Evolutionary conservation across 2,113 vertebrate species (phyloP).

Genomic region (Willisornis vidua): DNA sequence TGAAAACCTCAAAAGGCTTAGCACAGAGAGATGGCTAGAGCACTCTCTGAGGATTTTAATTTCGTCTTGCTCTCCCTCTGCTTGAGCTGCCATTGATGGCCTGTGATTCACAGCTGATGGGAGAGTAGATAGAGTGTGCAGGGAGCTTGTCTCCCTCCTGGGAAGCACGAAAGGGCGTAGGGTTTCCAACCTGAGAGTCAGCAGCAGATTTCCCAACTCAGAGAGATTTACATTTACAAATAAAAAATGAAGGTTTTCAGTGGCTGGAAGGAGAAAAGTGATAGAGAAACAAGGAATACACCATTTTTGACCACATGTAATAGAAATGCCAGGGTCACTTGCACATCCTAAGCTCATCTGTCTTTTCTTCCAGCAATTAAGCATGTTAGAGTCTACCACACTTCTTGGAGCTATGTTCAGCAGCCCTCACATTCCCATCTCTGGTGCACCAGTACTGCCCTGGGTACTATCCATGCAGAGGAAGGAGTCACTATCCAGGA

Average conservation of each 20-base stretch:
- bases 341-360: neutral
- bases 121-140: neutral
- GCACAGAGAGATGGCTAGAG: neutral
- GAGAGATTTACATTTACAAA: neutral
- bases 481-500: neutral
- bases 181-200: neutral
- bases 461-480: neutral
- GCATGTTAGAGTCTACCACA: neutral
- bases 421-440: neutral
- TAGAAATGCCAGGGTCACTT: neutral
- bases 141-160: neutral
- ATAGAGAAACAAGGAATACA: neutral
- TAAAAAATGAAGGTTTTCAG: neutral
- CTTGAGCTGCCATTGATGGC: accelerated
- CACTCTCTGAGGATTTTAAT: neutral
- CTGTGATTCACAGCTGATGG: conserved; percentile 21
- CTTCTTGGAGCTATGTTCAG: neutral
- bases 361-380: neutral
- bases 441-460: neutral
- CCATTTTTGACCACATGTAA: neutral
- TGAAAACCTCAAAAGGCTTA: neutral
- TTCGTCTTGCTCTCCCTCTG: neutral
- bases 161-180: neutral
- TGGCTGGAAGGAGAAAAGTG: neutral
- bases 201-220: neutral